Evolutionary conservation across 2,888 invertebrate species (phyloP).

Genomic region (Dyspetes luteomarginatus): DNA sequence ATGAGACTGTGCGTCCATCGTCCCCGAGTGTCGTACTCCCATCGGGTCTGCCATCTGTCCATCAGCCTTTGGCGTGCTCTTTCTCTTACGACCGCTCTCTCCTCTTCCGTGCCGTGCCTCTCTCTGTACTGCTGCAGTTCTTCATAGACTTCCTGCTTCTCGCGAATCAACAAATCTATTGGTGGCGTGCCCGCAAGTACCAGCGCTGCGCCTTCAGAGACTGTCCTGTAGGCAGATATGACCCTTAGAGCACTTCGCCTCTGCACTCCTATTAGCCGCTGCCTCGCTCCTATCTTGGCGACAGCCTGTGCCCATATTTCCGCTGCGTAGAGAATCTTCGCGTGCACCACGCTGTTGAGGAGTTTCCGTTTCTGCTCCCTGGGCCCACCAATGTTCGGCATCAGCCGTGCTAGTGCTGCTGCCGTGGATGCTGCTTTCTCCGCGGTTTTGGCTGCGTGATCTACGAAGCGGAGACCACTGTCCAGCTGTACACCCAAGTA

Average conservation of each 20-base stretch:
- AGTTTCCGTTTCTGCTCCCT: conserved; percentile 41
- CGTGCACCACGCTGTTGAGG: conserved; percentile 44
- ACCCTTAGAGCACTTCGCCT: conserved; percentile 34
- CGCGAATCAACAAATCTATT: conserved; percentile 35
- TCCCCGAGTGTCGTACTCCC: conserved; percentile 19
- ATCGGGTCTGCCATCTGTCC: conserved; percentile 3
- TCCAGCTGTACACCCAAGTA: too few relatives aligned
- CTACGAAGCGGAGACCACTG: conserved; percentile 5
- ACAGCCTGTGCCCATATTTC: conserved; percentile 47
- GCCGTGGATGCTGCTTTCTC: conserved; percentile 20
- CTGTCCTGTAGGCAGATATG: conserved; percentile 45
- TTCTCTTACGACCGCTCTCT: neutral
- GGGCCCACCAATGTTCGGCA: conserved; percentile 62
- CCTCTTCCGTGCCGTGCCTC: neutral
- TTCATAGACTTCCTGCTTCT: conserved; percentile 36
- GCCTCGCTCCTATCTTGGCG: conserved; percentile 3
- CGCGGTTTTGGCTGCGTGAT: neutral
- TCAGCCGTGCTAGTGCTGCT: conserved; percentile 53
- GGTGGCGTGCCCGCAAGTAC: conserved; percentile 19
- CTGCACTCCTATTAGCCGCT: conserved; percentile 16
- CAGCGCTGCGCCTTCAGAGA: conserved; percentile 32
- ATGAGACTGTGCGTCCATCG: conserved; percentile 54
- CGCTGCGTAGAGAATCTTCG: conserved; percentile 55
- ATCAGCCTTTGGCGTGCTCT: conserved; percentile 10
- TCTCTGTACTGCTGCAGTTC: neutral